These are phyloP conservation scores for Xenopus borealis DNA, from an alignment of 2,113 vertebrate genomes.

Conservation along the genomic window DNA sequence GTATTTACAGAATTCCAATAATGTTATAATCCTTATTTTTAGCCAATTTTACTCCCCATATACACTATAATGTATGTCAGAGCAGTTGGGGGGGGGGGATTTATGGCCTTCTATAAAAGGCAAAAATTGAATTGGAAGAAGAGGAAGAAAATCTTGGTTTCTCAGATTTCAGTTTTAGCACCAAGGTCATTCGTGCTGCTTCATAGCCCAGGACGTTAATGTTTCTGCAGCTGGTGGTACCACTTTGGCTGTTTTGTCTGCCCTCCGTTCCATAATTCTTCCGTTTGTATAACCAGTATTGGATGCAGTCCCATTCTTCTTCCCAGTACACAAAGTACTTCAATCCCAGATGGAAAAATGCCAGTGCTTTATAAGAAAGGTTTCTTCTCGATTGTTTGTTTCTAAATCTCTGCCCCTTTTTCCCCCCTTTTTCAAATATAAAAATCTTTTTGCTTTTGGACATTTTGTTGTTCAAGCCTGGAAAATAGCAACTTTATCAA, in stretches of 20 bases:
- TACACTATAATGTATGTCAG: too few relatives aligned
- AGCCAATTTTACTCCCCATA: too few relatives aligned
- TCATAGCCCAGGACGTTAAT: conserved; percentile 74
- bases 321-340: conserved; percentile 68
- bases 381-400: conserved; percentile 49
- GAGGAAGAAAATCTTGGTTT: conserved; percentile 54
- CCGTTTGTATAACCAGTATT: conserved; percentile 68
- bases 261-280: conserved; percentile 70
- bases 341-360: conserved; percentile 66
- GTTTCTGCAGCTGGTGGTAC: conserved; percentile 84
- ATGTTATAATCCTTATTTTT: too few relatives aligned
- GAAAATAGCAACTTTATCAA: too few relatives aligned
- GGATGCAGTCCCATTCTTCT: conserved; percentile 70
- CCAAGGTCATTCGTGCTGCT: conserved; percentile 69
- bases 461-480: too few relatives aligned
- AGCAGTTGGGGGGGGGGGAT: conserved; percentile 51
- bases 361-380: conserved; percentile 66
- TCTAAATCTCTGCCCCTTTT: too few relatives aligned
- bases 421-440: too few relatives aligned
- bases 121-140: conserved; percentile 11
- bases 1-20: too few relatives aligned
- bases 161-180: conserved; percentile 68
- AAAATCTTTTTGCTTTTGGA: too few relatives aligned
- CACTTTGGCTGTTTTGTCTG: conserved; percentile 70
- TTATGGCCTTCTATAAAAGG: conserved; percentile 62